phyloP scores from a whole-genome alignment of 2,888 invertebrate species.

The Leptopilina syphax region DNA sequence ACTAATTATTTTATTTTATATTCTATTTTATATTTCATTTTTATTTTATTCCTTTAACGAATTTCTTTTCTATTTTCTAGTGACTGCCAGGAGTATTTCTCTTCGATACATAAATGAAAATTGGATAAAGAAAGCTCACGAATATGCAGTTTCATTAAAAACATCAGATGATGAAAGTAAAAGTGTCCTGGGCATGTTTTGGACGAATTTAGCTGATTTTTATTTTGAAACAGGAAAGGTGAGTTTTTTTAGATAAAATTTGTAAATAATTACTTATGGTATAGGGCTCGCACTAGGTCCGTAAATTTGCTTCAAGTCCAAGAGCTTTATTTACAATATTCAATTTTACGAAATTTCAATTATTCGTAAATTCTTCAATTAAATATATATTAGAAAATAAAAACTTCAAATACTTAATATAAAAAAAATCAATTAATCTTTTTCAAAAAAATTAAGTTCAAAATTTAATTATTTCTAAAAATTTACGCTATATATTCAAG shows the following conservation, averaged over 20 bases:
- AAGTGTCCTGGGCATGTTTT: conserved; percentile 63
- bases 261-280: too few relatives aligned
- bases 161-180: conserved; percentile 52
- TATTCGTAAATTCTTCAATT: too few relatives aligned
- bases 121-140: conserved; percentile 64
- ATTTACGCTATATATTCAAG: too few relatives aligned
- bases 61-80: conserved; percentile 56
- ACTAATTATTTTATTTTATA: conserved; percentile 40
- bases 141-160: conserved; percentile 53
- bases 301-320: neutral
- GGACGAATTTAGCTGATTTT: conserved; percentile 68
- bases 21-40: neutral
- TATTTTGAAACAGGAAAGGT: conserved; percentile 69
- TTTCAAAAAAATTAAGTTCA: too few relatives aligned
- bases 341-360: too few relatives aligned
- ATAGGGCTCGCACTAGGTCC: too few relatives aligned
- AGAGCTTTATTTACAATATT: too few relatives aligned
- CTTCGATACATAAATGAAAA: conserved; percentile 61
- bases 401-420: too few relatives aligned
- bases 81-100: conserved; percentile 66
- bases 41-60: neutral
- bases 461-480: too few relatives aligned
- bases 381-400: too few relatives aligned
- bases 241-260: neutral
- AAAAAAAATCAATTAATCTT: too few relatives aligned